Evolutionary conservation across 2,888 invertebrate species (phyloP).

Genomic region (Tillus elongatus): DNA sequence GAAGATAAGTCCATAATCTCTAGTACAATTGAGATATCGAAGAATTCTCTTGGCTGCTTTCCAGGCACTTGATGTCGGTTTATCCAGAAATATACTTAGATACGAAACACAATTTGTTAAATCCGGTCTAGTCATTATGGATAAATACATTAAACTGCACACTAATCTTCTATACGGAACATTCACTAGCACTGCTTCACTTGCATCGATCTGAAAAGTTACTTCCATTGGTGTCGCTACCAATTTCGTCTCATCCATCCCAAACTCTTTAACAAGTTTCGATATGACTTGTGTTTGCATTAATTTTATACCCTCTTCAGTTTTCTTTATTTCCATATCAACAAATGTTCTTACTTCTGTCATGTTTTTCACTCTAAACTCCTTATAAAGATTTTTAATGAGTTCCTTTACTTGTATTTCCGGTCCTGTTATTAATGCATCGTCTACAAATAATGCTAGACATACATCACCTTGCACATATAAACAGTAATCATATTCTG

Average conservation of each 20-base stretch:
- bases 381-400: slow-evolving; percentile 7
- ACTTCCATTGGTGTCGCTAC: slow-evolving; percentile 18
- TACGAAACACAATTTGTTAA: slow-evolving; percentile 9
- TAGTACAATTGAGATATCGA: no score
- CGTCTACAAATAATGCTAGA: slow-evolving; percentile 14
- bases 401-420: background rate
- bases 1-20: background rate
- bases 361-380: slow-evolving; percentile 11
- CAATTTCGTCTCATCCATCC: slow-evolving; percentile 11
- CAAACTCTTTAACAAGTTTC: slow-evolving; percentile 14
- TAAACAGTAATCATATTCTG: slow-evolving; percentile 17
- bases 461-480: slow-evolving; percentile 13
- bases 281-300: slow-evolving; percentile 15
- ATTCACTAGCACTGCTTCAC: slow-evolving; percentile 4
- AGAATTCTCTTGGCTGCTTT: slow-evolving; percentile 14
- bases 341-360: slow-evolving; percentile 15
- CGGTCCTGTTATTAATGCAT: slow-evolving; percentile 11
- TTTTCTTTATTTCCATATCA: slow-evolving; percentile 16
- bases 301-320: slow-evolving; percentile 13
- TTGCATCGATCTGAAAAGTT: slow-evolving; percentile 13
- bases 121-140: background rate
- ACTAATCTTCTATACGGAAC: slow-evolving; percentile 11
- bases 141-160: slow-evolving; percentile 8
- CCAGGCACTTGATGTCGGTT: slow-evolving; percentile 15
- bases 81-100: slow-evolving; percentile 18